These are phyloP conservation scores for Helicoverpa armigera DNA, from an alignment of 1,140 invertebrate species.

Conservation along the genomic window DNA sequence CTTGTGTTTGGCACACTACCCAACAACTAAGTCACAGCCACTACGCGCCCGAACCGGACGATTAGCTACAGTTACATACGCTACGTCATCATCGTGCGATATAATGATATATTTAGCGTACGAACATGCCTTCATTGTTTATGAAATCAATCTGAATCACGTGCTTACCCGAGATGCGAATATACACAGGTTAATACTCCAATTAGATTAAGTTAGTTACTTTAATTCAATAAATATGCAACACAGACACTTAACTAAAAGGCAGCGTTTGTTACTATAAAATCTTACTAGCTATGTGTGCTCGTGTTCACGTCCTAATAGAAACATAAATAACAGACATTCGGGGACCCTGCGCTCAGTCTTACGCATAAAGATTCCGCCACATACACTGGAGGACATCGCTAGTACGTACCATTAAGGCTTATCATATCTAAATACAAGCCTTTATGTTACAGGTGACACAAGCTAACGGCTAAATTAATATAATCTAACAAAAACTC, in stretches of 20 bases:
- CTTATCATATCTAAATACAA: conserved; percentile 16
- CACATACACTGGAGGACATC: conserved; percentile 38
- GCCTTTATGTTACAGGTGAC: conserved; percentile 33
- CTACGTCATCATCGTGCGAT: conserved; percentile 31
- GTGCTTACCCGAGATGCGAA: conserved; percentile 27
- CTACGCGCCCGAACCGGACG: conserved; percentile 54
- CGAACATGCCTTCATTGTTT: conserved; percentile 18
- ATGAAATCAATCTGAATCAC: conserved; percentile 8
- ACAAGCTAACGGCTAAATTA: conserved; percentile 33
- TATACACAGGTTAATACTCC: conserved; percentile 18
- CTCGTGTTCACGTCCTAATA: conserved; percentile 52
- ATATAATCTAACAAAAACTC: conserved; percentile 39
- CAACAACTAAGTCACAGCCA: conserved; percentile 55
- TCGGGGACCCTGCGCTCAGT: conserved; percentile 68
- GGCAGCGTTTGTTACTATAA: conserved; percentile 68
- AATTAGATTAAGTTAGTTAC: conserved; percentile 37
- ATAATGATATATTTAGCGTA: conserved; percentile 1
- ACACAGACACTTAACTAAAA: conserved; percentile 71
- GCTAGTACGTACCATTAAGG: conserved; percentile 31
- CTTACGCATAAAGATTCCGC: conserved; percentile 60
- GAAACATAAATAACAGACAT: conserved; percentile 55
- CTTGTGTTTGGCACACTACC: conserved; percentile 23
- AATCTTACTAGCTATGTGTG: conserved; percentile 66
- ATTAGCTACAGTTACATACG: conserved; percentile 15
- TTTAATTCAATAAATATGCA: conserved; percentile 67